Conservation (phyloP, 2,797 vertebrate species). For the Picus viridis region DNA sequence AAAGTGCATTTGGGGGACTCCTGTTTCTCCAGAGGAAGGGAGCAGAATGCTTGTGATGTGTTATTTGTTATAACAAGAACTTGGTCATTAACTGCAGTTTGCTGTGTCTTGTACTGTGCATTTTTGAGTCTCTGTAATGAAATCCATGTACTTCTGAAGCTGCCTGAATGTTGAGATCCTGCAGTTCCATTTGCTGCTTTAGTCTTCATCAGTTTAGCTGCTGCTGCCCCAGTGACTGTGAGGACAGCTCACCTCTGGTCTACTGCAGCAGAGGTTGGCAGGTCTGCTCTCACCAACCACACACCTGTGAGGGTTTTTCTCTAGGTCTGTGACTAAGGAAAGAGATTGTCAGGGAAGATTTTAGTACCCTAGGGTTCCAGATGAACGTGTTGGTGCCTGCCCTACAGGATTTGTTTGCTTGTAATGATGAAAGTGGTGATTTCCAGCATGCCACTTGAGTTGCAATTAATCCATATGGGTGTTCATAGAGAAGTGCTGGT, state of each 20-base stretch:
- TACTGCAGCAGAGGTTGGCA: neutral
- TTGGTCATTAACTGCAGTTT: neutral
- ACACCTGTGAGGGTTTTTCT: neutral
- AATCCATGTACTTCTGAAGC: neutral
- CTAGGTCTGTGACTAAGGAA: neutral
- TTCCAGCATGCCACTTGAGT: neutral
- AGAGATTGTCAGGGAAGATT: neutral
- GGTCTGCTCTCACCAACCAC: neutral
- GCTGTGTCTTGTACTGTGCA: neutral
- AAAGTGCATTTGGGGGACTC: neutral
- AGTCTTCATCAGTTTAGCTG: neutral
- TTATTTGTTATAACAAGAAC: neutral
- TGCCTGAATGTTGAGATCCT: neutral
- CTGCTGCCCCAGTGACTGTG: neutral
- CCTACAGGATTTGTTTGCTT: neutral
- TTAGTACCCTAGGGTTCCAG: neutral
- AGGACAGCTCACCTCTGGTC: neutral
- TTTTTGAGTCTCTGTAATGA: neutral
- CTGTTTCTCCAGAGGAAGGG: neutral
- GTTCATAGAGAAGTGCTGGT: neutral
- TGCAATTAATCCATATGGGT: neutral
- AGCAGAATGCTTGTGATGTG: neutral
- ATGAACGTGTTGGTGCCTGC: neutral
- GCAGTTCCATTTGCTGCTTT: neutral
- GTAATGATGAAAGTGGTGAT: neutral